phyloP scores from a whole-genome alignment of 2,888 invertebrate species.

The Chrysopilus asiliformis region DNA sequence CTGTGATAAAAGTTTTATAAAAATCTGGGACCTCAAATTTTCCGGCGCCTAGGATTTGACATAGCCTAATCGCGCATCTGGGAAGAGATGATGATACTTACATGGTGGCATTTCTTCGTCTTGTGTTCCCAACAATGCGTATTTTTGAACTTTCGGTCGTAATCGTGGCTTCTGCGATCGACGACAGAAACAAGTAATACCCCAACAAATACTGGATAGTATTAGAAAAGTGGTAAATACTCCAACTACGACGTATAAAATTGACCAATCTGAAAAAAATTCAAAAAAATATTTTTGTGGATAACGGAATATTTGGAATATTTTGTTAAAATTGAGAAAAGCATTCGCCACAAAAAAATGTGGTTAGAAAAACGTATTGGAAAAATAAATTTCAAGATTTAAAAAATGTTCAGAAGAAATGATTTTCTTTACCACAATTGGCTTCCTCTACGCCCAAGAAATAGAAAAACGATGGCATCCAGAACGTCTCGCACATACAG shows the following conservation, averaged over 20 bases:
- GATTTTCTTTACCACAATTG: conserved; percentile 74
- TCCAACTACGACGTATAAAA: conserved; percentile 77
- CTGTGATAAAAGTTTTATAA: too few relatives aligned
- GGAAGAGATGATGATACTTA: conserved; percentile 20
- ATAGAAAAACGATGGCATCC: conserved; percentile 79
- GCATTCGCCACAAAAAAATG: too few relatives aligned
- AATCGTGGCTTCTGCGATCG: conserved; percentile 39
- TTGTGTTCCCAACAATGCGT: conserved; percentile 54
- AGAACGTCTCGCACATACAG: conserved; percentile 88
- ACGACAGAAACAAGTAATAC: conserved; percentile 47
- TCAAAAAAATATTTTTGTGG: conserved; percentile 3
- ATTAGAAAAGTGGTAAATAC: conserved; percentile 46
- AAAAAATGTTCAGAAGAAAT: too few relatives aligned
- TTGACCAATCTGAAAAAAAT: conserved; percentile 68
- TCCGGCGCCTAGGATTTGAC: too few relatives aligned
- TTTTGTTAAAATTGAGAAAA: too few relatives aligned
- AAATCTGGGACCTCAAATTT: too few relatives aligned
- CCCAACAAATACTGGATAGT: conserved; percentile 49
- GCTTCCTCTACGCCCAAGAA: conserved; percentile 52
- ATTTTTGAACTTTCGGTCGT: conserved; percentile 48
- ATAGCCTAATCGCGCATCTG: too few relatives aligned
- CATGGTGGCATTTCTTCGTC: conserved; percentile 45
- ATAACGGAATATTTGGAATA: conserved; percentile 3
- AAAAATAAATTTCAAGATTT: too few relatives aligned
- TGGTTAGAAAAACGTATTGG: conserved; percentile 3